phyloP scores from a whole-genome alignment of 2,797 vertebrate genomes.

The Acanthornis magna region DNA sequence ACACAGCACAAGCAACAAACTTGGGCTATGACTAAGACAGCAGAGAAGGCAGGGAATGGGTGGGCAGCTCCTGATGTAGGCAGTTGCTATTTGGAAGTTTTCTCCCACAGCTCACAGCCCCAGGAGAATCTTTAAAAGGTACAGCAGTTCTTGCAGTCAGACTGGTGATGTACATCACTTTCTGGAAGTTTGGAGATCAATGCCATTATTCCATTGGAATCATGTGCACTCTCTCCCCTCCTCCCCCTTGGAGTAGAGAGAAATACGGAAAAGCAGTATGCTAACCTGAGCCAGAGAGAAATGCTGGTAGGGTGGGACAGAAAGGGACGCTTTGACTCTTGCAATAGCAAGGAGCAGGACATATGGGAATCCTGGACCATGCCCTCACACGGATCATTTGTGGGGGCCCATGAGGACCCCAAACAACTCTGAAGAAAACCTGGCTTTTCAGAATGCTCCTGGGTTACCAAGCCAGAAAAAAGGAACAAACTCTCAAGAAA shows the following conservation, averaged over 20 bases:
- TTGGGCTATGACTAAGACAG: background rate
- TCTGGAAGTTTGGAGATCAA: background rate
- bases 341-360: background rate
- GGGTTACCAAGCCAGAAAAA: background rate
- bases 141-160: background rate
- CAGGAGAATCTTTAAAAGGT: background rate
- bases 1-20: background rate
- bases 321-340: background rate
- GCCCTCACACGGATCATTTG: background rate
- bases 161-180: background rate
- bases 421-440: background rate
- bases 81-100: background rate
- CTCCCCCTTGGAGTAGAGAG: background rate
- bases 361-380: background rate
- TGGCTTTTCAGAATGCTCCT: background rate
- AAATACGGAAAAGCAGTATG: background rate
- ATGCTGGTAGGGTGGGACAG: background rate
- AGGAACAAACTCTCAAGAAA: background rate
- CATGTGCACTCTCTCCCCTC: background rate
- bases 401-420: background rate
- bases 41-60: background rate
- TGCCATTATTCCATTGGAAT: background rate
- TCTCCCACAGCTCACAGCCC: background rate
- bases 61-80: background rate
- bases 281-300: background rate